phyloP scores from a whole-genome alignment of 2,113 vertebrate species.

The Pedionomus torquatus region DNA sequence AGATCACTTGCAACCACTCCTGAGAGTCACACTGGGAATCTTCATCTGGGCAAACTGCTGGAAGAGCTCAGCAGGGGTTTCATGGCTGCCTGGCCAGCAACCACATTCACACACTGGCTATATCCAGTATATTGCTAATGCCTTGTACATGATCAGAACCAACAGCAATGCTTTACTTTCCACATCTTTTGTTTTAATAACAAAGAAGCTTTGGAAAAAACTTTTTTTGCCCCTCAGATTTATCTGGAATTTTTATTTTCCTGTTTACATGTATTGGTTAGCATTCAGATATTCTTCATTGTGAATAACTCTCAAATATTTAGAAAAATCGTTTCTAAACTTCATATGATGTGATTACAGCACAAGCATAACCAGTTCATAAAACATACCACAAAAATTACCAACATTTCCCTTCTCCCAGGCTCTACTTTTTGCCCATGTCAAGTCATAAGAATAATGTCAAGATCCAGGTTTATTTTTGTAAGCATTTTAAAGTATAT shows the following conservation, averaged over 20 bases:
- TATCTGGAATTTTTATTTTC: not conserved
- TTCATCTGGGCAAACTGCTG: not conserved
- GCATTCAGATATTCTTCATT: not conserved
- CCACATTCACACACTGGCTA: not conserved
- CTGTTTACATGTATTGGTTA: not conserved
- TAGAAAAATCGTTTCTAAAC: not conserved
- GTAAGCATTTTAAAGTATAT: not conserved
- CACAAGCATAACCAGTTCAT: not conserved
- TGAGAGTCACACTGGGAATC: not conserved
- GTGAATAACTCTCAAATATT: not conserved
- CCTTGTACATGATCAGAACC: not conserved
- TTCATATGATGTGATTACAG: not conserved
- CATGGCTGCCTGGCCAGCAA: not conserved
- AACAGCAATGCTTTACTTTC: not conserved
- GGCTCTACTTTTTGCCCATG: not conserved
- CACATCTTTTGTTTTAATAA: not conserved
- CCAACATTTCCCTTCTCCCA: not conserved
- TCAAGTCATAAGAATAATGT: not conserved
- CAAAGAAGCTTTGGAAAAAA: not conserved
- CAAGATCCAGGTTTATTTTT: not conserved
- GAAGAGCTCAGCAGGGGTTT: not conserved
- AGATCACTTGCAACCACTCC: not conserved
- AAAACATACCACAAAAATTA: not conserved
- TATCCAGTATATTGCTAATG: not conserved
- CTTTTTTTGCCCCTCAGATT: not conserved